These are phyloP conservation scores for Cassiopea andromeda DNA, from an alignment of 30 jellyfish, hydroid and myxozoan genomes.

Conservation along the genomic window DNA sequence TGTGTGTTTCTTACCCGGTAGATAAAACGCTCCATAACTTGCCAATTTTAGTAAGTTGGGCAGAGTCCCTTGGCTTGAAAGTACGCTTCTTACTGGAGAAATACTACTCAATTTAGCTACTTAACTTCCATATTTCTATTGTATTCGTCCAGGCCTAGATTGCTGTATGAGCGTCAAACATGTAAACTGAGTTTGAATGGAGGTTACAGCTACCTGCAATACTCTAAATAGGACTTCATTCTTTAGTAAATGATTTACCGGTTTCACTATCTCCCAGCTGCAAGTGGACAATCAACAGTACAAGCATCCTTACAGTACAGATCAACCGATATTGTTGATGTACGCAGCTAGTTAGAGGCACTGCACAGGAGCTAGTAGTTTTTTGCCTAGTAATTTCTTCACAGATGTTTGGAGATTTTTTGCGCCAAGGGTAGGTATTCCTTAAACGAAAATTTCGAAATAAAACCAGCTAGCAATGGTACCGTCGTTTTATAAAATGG, in stretches of 20 bases:
- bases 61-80: background rate
- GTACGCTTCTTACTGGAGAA: background rate
- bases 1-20: conserved; percentile 26
- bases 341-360: background rate
- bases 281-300: conserved; percentile 15
- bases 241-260: conserved; percentile 27
- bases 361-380: background rate
- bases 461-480: too few species aligned
- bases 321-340: background rate
- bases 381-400: too few species aligned
- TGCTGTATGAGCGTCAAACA: background rate
- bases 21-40: conserved; percentile 39
- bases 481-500: too few species aligned
- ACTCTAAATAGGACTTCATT: conserved; percentile 6
- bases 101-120: too few species aligned
- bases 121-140: background rate
- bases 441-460: too few species aligned
- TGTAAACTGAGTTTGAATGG: conserved; percentile 14
- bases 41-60: too few species aligned
- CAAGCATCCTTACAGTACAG: conserved; percentile 11
- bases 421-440: too few species aligned
- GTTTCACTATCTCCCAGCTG: conserved; percentile 46
- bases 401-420: too few species aligned
- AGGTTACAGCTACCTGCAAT: conserved; percentile 64
- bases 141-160: background rate